Conservation (phyloP, 2,113 vertebrate genomes). For the Tetrax tetrax region DNA sequence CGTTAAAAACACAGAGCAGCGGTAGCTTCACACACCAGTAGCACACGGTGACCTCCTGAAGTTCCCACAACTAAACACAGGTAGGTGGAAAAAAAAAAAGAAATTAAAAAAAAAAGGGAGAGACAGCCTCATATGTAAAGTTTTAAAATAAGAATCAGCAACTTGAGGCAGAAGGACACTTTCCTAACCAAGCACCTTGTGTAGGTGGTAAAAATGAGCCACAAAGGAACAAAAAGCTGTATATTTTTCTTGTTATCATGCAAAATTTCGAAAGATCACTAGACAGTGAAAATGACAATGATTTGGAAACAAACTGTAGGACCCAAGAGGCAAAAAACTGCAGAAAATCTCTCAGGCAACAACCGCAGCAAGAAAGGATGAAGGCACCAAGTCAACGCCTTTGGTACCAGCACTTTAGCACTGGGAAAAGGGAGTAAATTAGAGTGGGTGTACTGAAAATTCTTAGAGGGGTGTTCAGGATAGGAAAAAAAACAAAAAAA, state of each 20-base stretch:
- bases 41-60: background rate
- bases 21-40: fast-evolving
- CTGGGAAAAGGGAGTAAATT: background rate
- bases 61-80: background rate
- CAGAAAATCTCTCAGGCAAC: background rate
- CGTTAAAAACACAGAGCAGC: background rate
- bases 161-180: background rate
- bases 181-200: background rate
- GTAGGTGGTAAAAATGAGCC: background rate
- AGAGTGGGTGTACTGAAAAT: background rate
- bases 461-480: background rate
- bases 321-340: background rate
- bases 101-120: background rate
- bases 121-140: background rate
- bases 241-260: background rate
- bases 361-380: background rate
- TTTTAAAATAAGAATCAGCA: background rate
- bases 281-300: background rate
- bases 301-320: background rate
- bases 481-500: too few species aligned
- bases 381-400: background rate
- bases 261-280: background rate
- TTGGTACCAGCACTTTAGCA: background rate
- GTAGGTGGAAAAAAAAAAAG: too few species aligned
- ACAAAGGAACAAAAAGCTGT: background rate